Evolutionary conservation across 2,797 vertebrate species (phyloP).

Genomic region (Myotis myotis): DNA sequence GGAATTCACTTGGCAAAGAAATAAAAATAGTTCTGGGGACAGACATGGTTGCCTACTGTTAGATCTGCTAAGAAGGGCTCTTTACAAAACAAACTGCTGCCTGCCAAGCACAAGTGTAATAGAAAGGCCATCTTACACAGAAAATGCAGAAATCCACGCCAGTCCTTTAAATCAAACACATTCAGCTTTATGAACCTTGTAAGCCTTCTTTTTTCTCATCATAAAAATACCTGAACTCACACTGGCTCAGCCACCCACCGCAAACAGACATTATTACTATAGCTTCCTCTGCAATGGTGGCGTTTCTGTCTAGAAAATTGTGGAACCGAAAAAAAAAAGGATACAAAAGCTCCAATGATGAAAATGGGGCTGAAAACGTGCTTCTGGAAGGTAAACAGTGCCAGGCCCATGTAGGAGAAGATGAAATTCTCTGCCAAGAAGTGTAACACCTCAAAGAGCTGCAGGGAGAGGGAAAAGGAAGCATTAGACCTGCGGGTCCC

Average conservation of each 20-base stretch:
- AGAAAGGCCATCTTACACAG: constrained; percentile 1
- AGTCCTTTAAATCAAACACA: constrained; percentile 23
- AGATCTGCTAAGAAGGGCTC: not conserved
- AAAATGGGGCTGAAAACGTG: constrained; percentile 97
- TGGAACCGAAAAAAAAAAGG: constrained; percentile 83
- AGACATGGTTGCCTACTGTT: not conserved
- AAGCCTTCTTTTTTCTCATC: not conserved
- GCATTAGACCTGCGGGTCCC: not conserved
- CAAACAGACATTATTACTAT: not conserved
- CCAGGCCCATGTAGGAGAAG: constrained; percentile 98
- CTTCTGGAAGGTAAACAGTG: constrained; percentile 98
- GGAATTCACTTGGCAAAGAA: not conserved
- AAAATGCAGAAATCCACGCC: not conserved
- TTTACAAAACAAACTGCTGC: constrained; percentile 45
- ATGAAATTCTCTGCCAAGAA: constrained; percentile 99
- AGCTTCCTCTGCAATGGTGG: not conserved
- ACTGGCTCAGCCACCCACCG: not conserved
- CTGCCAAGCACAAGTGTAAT: not conserved
- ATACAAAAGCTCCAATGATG: constrained; percentile 97
- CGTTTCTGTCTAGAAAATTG: not conserved
- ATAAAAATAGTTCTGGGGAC: not conserved
- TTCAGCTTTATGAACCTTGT: not conserved
- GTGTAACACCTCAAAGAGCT: constrained; percentile 92
- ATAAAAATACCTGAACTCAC: not conserved
- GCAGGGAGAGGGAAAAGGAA: constrained; percentile 40